These are phyloP conservation scores for Pristionchus exspectatus DNA, from an alignment of 2,888 invertebrate species.

Conservation along the genomic window DNA sequence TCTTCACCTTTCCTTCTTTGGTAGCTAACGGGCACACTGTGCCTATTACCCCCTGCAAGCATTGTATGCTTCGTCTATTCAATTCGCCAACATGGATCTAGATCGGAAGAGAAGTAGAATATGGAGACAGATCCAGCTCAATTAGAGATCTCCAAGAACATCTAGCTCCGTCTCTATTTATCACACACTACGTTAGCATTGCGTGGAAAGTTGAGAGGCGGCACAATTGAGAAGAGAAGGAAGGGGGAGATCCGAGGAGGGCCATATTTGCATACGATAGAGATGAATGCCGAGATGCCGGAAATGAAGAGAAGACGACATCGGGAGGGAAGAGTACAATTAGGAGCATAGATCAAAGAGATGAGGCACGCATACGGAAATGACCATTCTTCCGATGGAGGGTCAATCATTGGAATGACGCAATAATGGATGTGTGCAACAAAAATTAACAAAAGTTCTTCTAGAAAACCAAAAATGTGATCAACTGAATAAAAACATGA, in stretches of 20 bases:
- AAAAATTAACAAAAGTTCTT: neutral
- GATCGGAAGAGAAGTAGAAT: neutral
- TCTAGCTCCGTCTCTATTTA: neutral
- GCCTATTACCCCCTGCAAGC: neutral
- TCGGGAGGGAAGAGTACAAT: constrained; percentile 7
- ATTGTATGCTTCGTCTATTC: neutral
- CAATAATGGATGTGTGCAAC: neutral
- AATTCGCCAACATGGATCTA: neutral
- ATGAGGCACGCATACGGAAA: constrained; percentile 19
- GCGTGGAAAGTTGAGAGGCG: constrained; percentile 38
- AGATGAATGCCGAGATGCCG: constrained; percentile 33
- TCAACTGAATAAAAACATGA: neutral
- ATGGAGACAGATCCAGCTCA: neutral
- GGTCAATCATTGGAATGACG: neutral
- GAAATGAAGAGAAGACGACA: constrained; percentile 45
- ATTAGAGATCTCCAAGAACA: neutral
- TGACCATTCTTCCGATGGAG: constrained; percentile 17
- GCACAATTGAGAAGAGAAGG: neutral
- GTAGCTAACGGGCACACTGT: constrained; percentile 23
- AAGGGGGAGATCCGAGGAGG: neutral
- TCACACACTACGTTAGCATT: constrained; percentile 19
- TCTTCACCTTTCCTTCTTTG: constrained; percentile 2
- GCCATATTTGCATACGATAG: constrained; percentile 43
- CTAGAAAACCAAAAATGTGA: neutral
- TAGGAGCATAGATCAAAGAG: constrained; percentile 37